Conservation (phyloP, 2,888 invertebrate species). For the Hydrotaea diabolus region DNA sequence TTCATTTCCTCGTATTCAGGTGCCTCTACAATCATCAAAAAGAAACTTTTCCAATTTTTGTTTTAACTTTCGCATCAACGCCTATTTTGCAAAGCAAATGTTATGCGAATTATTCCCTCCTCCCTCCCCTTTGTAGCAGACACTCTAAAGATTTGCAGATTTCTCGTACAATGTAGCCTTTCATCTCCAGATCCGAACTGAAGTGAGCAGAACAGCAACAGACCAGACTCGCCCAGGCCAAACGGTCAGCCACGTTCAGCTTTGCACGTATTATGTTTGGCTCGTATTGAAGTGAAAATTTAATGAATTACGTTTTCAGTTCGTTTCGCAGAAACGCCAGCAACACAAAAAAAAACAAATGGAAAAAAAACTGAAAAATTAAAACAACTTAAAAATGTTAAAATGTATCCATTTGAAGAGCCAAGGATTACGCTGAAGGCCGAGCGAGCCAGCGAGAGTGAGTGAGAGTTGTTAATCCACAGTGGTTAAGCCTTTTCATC, state of each 20-base stretch:
- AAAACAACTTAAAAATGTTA: slow-evolving; percentile 24
- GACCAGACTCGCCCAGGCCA: not conserved
- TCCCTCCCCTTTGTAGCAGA: too few species aligned
- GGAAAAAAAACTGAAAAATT: not conserved
- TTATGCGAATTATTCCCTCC: too few species aligned
- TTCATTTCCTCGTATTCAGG: too few species aligned
- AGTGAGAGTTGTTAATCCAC: slow-evolving; percentile 39
- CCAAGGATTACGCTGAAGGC: slow-evolving; percentile 26
- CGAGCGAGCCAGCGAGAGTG: not conserved
- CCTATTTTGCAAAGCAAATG: not conserved
- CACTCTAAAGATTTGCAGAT: too few species aligned
- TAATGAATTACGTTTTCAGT: slow-evolving; percentile 46
- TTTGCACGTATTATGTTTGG: slow-evolving; percentile 18
- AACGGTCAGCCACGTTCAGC: not conserved
- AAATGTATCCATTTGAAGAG: slow-evolving; percentile 35
- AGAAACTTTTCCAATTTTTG: not conserved
- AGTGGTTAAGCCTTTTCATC: slow-evolving; percentile 41
- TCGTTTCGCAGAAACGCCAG: not conserved
- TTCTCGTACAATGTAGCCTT: not conserved
- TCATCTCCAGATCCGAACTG: slow-evolving; percentile 17
- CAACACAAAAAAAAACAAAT: too few species aligned
- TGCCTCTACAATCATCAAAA: too few species aligned
- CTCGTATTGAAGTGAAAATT: slow-evolving; percentile 47
- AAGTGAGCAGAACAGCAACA: too few species aligned
- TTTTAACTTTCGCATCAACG: not conserved